A percentile compares a stretch with the other conserved stretches of the same genome.
These are phyloP conservation scores for Pangasius macronema DNA, from an alignment of 2,797 vertebrate species.

Conservation along the genomic window DNA sequence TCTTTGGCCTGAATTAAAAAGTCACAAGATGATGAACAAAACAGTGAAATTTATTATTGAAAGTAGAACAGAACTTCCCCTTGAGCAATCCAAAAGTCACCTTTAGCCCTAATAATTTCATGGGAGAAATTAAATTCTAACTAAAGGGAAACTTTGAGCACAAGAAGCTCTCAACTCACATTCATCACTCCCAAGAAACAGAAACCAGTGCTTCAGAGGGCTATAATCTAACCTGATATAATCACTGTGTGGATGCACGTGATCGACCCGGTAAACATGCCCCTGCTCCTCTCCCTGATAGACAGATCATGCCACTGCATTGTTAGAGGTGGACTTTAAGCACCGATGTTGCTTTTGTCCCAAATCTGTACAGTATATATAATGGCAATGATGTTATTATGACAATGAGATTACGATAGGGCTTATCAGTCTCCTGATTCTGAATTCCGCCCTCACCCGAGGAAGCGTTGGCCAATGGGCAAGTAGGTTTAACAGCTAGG, in stretches of 20 bases:
- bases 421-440: background rate
- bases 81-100: background rate
- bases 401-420: background rate
- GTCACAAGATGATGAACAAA: constrained; percentile 27
- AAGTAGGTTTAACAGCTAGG: background rate
- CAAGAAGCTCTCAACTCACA: background rate
- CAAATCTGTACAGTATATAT: constrained; percentile 7
- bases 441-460: constrained; percentile 3
- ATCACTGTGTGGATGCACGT: background rate
- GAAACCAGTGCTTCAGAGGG: background rate
- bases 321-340: constrained; percentile 32
- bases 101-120: constrained; percentile 26
- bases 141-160: background rate
- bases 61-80: constrained; percentile 13
- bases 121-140: background rate
- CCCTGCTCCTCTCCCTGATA: background rate
- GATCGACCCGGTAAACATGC: background rate
- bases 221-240: background rate
- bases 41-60: constrained; percentile 8
- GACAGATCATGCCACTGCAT: constrained; percentile 17
- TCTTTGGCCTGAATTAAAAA: constrained; percentile 36
- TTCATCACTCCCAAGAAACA: background rate
- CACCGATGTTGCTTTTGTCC: background rate
- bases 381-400: background rate
- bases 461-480: background rate